Evolutionary conservation across 2,797 vertebrate species (phyloP).

Genomic region (Gorsachius magnificus): DNA sequence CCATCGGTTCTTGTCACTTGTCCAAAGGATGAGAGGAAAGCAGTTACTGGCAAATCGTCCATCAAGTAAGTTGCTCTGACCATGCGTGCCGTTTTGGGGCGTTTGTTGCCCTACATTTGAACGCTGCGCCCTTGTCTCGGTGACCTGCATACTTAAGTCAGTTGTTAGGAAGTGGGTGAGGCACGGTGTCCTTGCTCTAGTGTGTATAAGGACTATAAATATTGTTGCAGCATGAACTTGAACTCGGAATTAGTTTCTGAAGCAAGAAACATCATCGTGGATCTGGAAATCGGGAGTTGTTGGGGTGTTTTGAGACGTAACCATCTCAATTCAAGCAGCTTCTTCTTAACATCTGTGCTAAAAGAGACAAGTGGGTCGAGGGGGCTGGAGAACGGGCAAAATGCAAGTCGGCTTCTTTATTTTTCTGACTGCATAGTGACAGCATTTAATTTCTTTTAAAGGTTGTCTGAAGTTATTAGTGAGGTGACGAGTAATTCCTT

Average conservation of each 20-base stretch:
- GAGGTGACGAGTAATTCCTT: constrained; percentile 79
- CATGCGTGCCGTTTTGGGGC: fast-evolving
- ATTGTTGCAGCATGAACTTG: background rate
- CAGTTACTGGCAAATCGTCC: constrained; percentile 82
- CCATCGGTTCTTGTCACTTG: constrained; percentile 83
- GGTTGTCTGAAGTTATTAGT: constrained; percentile 76
- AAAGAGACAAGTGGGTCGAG: background rate
- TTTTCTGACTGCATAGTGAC: background rate
- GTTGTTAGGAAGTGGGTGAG: no score
- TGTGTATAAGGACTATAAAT: background rate
- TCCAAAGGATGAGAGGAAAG: constrained; percentile 87
- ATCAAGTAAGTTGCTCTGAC: constrained; percentile 74
- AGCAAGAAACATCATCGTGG: fast-evolving
- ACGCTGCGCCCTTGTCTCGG: fast-evolving
- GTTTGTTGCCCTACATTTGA: fast-evolving
- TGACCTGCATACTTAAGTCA: fast-evolving
- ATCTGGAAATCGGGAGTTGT: background rate
- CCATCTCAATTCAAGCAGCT: background rate
- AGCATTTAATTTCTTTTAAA: constrained; percentile 24
- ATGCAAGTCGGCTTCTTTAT: background rate
- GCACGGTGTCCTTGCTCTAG: background rate
- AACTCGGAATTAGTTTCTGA: background rate
- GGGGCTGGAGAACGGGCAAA: background rate
- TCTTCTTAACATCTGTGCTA: background rate
- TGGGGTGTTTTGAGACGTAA: background rate